Evolutionary conservation across 30 jellyfish, hydroid and myxozoan genomes (phyloP), one percentile per base, ranked within the genome.

Genomic region (Aurelia coerulea): DNA sequence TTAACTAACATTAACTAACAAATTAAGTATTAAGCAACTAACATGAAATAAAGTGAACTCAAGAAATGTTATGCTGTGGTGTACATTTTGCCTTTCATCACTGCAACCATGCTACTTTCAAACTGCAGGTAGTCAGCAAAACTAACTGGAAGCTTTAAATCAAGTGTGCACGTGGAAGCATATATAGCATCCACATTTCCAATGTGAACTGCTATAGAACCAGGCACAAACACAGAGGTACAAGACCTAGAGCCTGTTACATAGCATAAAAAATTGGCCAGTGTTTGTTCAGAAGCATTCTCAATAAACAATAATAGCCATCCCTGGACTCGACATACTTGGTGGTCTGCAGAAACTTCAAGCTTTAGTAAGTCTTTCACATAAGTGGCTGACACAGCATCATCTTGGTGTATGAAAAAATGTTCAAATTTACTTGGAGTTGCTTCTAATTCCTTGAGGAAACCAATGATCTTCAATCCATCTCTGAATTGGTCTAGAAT

Each of bases 381-480:
- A 67, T 67, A 67, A 67, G 23, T 67, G 49, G 78, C 13, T 19
- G 78, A 67, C 46, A 67, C 78, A 18, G 78, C 78, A 23, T 67
- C 78, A 67, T 67, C 78, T 18, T 67, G 78, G 53, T 67, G 46
- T 23, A 67, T 67, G 78, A 67, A 67, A 34, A 67, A 23, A 6
- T 29, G 53, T 62, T 3, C 78, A 67, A 67, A 67, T 67, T 67
- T 67, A 2, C 62, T 2, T n/a, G 78, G 53, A 67, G 78, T 12
- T 3, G 53, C 78, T 67, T 67, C 78, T 34, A 67, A 6, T 67
- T 67, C 78, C 53, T 67, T 67, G 60, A 67, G 78, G 9, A 67
- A 67, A 34, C 78, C 78, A 67, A 67, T 62, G 60, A 67, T 34
- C 53, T 67, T 67, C 53, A 67, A 67, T 5, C 78, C 78, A 67